These are phyloP conservation scores for Drosophila tani DNA, from an alignment of 1,140 invertebrate genomes.

Conservation along the genomic window DNA sequence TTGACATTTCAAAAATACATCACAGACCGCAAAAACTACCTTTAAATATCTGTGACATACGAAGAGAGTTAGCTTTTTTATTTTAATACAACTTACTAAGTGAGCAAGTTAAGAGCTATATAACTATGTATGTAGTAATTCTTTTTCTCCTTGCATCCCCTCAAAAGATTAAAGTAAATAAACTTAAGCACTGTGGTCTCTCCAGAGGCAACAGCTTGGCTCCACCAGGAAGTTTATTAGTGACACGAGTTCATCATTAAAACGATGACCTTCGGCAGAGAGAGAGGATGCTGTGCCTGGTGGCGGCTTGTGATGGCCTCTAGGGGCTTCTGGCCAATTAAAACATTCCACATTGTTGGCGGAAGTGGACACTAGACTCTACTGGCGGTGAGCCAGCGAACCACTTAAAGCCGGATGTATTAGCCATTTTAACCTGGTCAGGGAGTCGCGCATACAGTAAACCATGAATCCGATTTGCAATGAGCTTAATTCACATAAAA, in stretches of 20 bases:
- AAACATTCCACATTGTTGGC: slow-evolving; percentile 40
- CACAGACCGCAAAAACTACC: too few relatives aligned
- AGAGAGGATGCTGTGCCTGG: not conserved
- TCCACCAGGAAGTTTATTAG: slow-evolving; percentile 30
- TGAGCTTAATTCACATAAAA: slow-evolving; percentile 31
- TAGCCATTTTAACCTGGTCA: slow-evolving; percentile 6
- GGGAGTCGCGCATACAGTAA: not conserved
- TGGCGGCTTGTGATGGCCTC: slow-evolving; percentile 4
- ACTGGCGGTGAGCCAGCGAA: not conserved
- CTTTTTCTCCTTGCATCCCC: not conserved
- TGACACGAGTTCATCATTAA: slow-evolving; percentile 47
- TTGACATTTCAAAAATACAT: too few relatives aligned
- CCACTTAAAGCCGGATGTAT: slow-evolving; percentile 15
- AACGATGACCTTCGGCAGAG: slow-evolving; percentile 17
- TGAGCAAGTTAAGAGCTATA: not conserved
- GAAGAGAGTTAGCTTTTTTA: not conserved
- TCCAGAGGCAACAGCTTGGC: slow-evolving; percentile 28
- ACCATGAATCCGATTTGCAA: slow-evolving; percentile 11
- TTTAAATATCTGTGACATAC: not conserved
- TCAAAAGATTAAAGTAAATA: slow-evolving; percentile 8
- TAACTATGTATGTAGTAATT: not conserved
- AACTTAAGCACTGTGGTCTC: slow-evolving; percentile 3
- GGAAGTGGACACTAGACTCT: slow-evolving; percentile 9
- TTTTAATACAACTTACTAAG: not conserved
- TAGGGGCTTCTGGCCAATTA: slow-evolving; percentile 54